Evolutionary conservation across 2,888 invertebrate species (phyloP).

Genomic region (Standfussiana lucernea): DNA sequence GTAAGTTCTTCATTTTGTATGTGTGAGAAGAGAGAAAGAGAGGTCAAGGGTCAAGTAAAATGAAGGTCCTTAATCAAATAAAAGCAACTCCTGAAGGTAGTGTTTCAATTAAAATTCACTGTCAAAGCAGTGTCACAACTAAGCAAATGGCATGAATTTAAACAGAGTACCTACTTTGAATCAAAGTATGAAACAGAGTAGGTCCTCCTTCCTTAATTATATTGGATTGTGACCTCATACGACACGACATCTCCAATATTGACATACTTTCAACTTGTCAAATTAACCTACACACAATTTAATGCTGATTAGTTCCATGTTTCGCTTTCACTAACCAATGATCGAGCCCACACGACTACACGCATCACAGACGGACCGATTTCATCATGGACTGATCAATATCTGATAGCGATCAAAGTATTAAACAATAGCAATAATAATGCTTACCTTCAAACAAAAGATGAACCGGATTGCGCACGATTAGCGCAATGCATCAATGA

Average conservation of each 20-base stretch:
- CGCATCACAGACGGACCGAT: conserved; percentile 29
- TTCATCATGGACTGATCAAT: conserved; percentile 50
- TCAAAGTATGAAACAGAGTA: background rate
- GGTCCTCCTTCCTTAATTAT: background rate
- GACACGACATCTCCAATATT: background rate
- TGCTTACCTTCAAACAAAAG: conserved; percentile 53
- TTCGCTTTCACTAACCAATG: conserved; percentile 35
- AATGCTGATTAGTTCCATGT: conserved; percentile 22
- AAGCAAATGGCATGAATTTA: background rate
- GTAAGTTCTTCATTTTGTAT: background rate
- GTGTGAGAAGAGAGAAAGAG: background rate
- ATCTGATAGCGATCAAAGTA: conserved; percentile 49
- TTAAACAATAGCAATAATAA: conserved; percentile 53
- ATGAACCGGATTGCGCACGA: conserved; percentile 40
- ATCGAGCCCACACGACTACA: conserved; percentile 25
- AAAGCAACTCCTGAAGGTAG: no score
- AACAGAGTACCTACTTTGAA: background rate
- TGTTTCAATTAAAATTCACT: background rate
- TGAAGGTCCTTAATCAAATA: no score
- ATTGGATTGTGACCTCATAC: background rate
- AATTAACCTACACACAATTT: conserved; percentile 10
- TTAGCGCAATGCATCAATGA: conserved; percentile 56
- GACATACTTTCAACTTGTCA: background rate
- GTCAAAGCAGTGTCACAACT: background rate
- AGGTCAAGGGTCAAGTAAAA: no score